Evolutionary conservation across 2,113 vertebrate genomes (phyloP), one percentile per base, ranked within the genome.

Genomic region (Chaetodon trifascialis): DNA sequence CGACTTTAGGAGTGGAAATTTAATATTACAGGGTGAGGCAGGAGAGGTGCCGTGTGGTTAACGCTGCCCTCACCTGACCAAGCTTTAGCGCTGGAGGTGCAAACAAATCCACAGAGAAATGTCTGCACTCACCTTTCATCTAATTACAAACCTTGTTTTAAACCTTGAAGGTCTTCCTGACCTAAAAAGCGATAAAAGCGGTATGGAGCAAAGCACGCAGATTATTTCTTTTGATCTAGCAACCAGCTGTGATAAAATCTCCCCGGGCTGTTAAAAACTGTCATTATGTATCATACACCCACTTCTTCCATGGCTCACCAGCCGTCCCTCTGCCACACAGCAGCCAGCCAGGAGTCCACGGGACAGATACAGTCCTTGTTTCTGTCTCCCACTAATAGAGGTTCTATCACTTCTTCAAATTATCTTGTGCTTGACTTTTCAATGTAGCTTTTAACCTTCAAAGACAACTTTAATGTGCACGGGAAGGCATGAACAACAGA

Each of bases 401-500:
- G 25, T 25, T 34, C n/a, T 12, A 21, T 21, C 55, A 65, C 21
- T 30, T 62, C 49, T 75, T 47, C 23, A 25, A 68, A 36, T 25
- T 54, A 58, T 58, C 44, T n/a, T n/a, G n/a, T 68, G 10, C 42
- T 64, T 54, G 14, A 75, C 21, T 4, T 9, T 4, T 46, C n/a
- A 42, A 30, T 7, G 5, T 2, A 66, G 5, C 34, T 21, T 40
- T 71, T 36, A 76, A 83, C 46, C 59, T 91, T 86, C 73, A 87
- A 79, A 86, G 84, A 87, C 44, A 88, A 85, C 74, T 91, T 92
- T 92, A 93, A 90, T 92, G 82, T 89, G 77, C 80, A 84, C 68
- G 34, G 89, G 80, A 84, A 84, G 86, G 91, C 82, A 83, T 30
- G 51, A 86, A 77, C 60, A 84, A 85, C 80, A 88, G 80, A 80